phyloP scores from a whole-genome alignment of 2,797 vertebrate species.

The Rachycentron canadum region DNA sequence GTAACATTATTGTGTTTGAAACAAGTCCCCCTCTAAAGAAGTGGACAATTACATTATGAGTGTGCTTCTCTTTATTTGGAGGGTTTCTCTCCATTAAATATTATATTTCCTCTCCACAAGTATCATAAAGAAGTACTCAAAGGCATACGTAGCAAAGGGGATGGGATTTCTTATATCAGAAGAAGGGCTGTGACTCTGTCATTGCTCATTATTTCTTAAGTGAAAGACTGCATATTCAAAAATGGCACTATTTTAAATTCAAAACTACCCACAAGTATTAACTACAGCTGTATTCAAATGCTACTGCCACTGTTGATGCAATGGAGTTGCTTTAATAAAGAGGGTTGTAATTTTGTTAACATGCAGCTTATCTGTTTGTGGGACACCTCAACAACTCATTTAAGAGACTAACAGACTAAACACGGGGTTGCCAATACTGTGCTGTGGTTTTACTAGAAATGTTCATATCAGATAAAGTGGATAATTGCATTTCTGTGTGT shows the following conservation, averaged over 20 bases:
- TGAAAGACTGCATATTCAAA: neutral
- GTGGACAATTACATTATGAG: neutral
- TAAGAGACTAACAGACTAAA: neutral
- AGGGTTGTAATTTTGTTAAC: neutral
- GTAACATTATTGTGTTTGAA: constrained; percentile 21
- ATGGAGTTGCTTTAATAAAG: constrained; percentile 1
- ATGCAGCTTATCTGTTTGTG: neutral
- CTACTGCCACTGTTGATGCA: neutral
- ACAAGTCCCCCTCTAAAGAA: neutral
- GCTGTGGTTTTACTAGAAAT: neutral
- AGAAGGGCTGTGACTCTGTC: no score
- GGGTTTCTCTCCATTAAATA: neutral
- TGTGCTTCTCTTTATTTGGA: neutral
- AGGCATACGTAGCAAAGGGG: neutral
- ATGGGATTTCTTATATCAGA: neutral
- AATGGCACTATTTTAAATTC: neutral
- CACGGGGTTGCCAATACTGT: neutral
- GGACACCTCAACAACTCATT: no score
- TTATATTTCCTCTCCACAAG: neutral
- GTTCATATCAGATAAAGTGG: neutral
- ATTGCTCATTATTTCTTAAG: neutral
- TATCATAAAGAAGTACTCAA: neutral
- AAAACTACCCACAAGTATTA: neutral
- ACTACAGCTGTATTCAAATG: constrained; percentile 6
- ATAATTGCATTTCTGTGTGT: neutral